Base-by-base conservation (phyloP, 1,140 invertebrate species). In the Acromyrmex charruanus region DNA sequence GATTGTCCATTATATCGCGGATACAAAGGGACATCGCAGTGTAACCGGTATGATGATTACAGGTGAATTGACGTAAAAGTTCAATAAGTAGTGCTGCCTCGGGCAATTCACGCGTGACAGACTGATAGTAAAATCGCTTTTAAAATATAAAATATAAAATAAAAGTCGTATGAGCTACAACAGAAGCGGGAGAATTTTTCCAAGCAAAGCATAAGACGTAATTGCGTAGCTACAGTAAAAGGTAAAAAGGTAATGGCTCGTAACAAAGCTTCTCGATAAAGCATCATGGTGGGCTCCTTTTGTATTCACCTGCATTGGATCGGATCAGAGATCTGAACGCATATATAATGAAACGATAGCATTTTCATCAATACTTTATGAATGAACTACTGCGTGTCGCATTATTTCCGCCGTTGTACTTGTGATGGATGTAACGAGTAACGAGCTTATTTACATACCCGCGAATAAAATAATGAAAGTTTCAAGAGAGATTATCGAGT, bases 201-300 rank as follows among this genome's bases (percentile, higher is more conserved):
- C 69, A 39, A 3, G 71, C 53, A 16, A 25, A 44, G 55, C 68
- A 39, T 74, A 74, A 75, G 58, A 75, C n/a, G 69, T 25, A 84
- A 74, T 84, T 74, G 49, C 28, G 49, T 25, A 21, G 69, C 5
- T 9, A 53, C 25, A 69, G 74, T 63, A 39, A 86, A 82, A 77
- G 79, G 28, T 72, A 79, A 77, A 79, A 68, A 72, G 85, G 75
- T 79, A 89, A 87, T 84, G 79, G 77, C 59, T 87, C 66, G 79
- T 86, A 77, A 87, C 77, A 89, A 89, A 89, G 79, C 85, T 79
- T 14, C 55, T 89, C 86, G 86, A 90, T 90, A 89, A 89, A 86
- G 53, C 65, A 14, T 21, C 71, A 63, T 71, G 59, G 39, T 6
- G 25, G 55, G 82, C 87, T 90, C 71, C 74, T 87, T 44, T 90